Percentiles rank a stretch among this genome's conserved stretches.
Evolutionary conservation across 1,140 invertebrate genomes (phyloP).

Genomic region (Aphidius gifuensis): DNA sequence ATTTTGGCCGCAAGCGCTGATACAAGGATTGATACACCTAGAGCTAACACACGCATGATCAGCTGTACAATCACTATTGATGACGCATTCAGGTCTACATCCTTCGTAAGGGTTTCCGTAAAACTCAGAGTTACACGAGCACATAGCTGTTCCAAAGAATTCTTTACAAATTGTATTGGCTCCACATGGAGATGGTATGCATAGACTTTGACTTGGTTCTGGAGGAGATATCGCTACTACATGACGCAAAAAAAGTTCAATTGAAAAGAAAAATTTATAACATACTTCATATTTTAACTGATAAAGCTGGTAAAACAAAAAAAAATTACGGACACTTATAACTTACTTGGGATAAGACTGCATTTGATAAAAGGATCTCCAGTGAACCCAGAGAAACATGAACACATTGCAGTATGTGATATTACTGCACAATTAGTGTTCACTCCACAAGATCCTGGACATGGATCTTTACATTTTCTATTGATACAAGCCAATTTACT

Average conservation of each 20-base stretch:
- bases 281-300: neutral
- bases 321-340: neutral
- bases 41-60: slow-evolving; percentile 67
- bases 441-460: slow-evolving; percentile 55
- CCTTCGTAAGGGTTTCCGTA: slow-evolving; percentile 76
- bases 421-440: slow-evolving; percentile 66
- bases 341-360: slow-evolving; percentile 57
- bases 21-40: slow-evolving; percentile 72
- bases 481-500: slow-evolving; percentile 57
- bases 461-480: slow-evolving; percentile 60
- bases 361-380: slow-evolving; percentile 75
- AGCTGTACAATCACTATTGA: slow-evolving; percentile 68
- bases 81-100: slow-evolving; percentile 68
- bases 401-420: slow-evolving; percentile 62
- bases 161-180: slow-evolving; percentile 70
- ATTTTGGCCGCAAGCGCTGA: slow-evolving; percentile 69
- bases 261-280: neutral
- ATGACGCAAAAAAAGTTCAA: neutral
- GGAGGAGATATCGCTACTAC: slow-evolving; percentile 4
- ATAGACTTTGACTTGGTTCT: slow-evolving; percentile 53
- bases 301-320: neutral
- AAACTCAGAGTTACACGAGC: slow-evolving; percentile 68
- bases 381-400: slow-evolving; percentile 63
- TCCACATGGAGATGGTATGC: slow-evolving; percentile 70
- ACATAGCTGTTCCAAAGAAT: slow-evolving; percentile 64